These are phyloP conservation scores for Drosophila pseudotalamancana DNA, from an alignment of 2,888 invertebrate species.

Conservation along the genomic window DNA sequence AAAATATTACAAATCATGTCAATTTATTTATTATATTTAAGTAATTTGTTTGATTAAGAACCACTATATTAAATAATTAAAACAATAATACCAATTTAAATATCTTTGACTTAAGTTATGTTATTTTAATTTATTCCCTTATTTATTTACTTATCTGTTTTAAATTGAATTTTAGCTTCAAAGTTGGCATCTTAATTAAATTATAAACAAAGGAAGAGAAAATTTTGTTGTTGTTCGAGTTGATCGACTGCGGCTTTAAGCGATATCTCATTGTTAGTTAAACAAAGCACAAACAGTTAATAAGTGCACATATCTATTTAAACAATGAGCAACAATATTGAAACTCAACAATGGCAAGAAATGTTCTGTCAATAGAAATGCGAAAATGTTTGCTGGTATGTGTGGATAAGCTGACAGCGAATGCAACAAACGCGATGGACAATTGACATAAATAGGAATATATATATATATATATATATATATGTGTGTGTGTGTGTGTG, in stretches of 20 bases:
- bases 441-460: conserved; percentile 27
- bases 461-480: too few relatives aligned
- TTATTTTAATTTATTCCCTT: too few relatives aligned
- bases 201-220: conserved; percentile 3
- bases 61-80: too few relatives aligned
- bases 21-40: too few relatives aligned
- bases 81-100: too few relatives aligned
- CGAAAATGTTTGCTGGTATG: not conserved
- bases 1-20: too few relatives aligned
- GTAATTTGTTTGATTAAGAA: too few relatives aligned
- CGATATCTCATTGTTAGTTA: conserved; percentile 36
- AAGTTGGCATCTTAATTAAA: conserved; percentile 8
- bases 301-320: conserved; percentile 55
- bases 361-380: conserved; percentile 41
- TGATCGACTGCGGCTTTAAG: conserved; percentile 30
- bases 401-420: conserved; percentile 13
- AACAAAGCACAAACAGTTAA: conserved; percentile 53
- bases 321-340: conserved; percentile 47
- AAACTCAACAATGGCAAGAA: conserved; percentile 23
- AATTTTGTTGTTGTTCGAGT: conserved; percentile 18
- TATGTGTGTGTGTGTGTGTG: too few relatives aligned
- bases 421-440: conserved; percentile 38
- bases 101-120: too few relatives aligned
- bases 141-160: too few relatives aligned
- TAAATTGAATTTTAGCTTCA: too few relatives aligned